Evolutionary conservation across 2,888 invertebrate species (phyloP).

Genomic region (Eupeodes latifasciatus): DNA sequence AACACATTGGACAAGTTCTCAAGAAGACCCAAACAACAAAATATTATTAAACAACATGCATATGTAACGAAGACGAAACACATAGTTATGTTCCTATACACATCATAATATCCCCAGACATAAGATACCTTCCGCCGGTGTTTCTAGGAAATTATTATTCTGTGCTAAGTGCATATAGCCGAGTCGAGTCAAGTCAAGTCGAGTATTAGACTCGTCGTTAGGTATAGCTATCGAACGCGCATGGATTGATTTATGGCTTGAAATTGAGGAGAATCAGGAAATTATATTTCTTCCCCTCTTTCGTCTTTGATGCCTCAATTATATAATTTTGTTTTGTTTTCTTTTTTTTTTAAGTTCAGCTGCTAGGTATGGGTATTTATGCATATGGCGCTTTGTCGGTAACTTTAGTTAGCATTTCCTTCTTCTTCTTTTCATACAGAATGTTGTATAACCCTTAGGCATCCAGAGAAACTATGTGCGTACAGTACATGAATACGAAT

Average conservation of each 20-base stretch:
- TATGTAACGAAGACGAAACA: slow-evolving; percentile 1
- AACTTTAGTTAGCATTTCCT: slow-evolving; percentile 37
- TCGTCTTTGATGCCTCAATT: slow-evolving; percentile 33
- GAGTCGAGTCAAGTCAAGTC: too few species aligned
- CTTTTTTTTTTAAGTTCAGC: slow-evolving; percentile 43
- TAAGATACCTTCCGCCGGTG: slow-evolving; percentile 69
- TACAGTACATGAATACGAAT: slow-evolving; percentile 67
- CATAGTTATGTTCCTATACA: neutral
- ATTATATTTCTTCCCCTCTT: slow-evolving; percentile 57
- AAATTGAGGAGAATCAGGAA: slow-evolving; percentile 79
- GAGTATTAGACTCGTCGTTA: too few species aligned
- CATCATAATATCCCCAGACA: slow-evolving; percentile 7
- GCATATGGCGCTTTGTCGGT: slow-evolving; percentile 72
- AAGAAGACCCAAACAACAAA: slow-evolving; percentile 25
- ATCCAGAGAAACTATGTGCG: slow-evolving; percentile 27
- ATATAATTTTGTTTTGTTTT: slow-evolving; percentile 17
- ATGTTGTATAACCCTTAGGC: slow-evolving; percentile 32
- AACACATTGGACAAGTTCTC: slow-evolving; percentile 27
- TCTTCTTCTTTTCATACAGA: neutral
- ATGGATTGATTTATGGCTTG: slow-evolving; percentile 82
- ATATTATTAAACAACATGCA: neutral
- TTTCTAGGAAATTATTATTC: slow-evolving; percentile 73
- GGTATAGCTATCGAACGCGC: slow-evolving; percentile 62
- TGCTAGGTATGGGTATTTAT: slow-evolving; percentile 33
- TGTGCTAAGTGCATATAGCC: slow-evolving; percentile 68